Conservation (phyloP, 37 sponge, comb jelly and placozoan species). For the Agelas oroides region DNA sequence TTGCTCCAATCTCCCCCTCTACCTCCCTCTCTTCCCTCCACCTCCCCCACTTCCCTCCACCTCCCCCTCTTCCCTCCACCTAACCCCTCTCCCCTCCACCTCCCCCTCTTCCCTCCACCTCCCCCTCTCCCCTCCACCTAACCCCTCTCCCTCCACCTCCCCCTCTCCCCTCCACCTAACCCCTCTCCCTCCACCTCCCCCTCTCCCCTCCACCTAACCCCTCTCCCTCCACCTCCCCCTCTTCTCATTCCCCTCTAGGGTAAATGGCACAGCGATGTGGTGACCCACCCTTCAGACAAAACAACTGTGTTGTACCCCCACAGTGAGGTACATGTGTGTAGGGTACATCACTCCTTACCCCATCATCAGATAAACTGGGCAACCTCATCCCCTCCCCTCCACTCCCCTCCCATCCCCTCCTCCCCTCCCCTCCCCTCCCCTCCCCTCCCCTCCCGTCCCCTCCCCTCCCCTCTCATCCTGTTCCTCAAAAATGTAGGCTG, state of each 20-base stretch:
- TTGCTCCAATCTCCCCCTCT: not conserved
- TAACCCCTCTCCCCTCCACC: too few species aligned
- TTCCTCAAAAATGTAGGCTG: constrained; percentile 11
- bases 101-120: not conserved
- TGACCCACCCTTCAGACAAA: constrained; percentile 25
- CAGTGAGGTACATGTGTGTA: constrained; percentile 47
- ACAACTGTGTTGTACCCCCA: constrained; percentile 37
- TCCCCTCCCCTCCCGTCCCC: constrained; percentile 14
- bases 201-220: not conserved
- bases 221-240: too few species aligned
- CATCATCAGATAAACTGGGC: not conserved
- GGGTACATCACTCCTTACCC: too few species aligned
- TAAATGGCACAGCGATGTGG: not conserved
- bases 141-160: not conserved
- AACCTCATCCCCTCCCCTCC: not conserved
- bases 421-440: constrained; percentile 25
- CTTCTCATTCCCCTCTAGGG: too few species aligned
- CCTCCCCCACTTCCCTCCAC: not conserved
- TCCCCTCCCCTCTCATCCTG: constrained; percentile 24
- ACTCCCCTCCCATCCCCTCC: constrained; percentile 8
- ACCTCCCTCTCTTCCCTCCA: too few species aligned
- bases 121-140: not conserved
- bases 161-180: not conserved
- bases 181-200: not conserved
- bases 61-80: too few species aligned